Base-by-base conservation (phyloP, 2,113 vertebrate species). In the Camelus dromedarius region DNA sequence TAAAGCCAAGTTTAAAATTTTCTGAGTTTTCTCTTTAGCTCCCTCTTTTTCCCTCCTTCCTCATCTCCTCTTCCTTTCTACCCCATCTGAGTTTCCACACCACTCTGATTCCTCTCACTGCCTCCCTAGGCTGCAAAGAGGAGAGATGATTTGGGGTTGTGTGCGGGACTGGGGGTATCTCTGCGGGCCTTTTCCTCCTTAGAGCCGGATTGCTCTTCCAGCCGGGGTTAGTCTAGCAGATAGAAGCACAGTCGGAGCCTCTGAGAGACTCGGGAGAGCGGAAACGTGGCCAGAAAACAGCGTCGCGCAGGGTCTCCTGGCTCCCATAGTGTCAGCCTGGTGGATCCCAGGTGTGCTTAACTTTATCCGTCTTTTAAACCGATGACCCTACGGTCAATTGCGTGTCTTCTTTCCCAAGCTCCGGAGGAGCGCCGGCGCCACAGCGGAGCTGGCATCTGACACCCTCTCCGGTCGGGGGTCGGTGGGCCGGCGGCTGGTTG, bases 381-480 rank as follows among this genome's bases (percentile, higher is more conserved):
- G 10, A 0, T 4, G 3, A 60, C 50, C 46, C 12, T 9, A 19
- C 4, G 18, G 46, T 32, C 15, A 30, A 2, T 12, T 2, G 50
- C 1, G 5, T 58, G 54, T 14, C 26, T 88, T 20, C 66, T 92
- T 58, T 22, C 4, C 24, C 22, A 13, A 35, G n/a, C n/a, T 80
- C 13, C 1, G 1, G 54, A 82, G 70, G 28, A 85, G 30, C 26
- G 3, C 3, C 3, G 24, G 24, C 5, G 38, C 69, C 67, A 2
- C 26, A 0, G 24, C 2, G 9, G 1, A 46, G 22, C 22, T 48
- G 48, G 20, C 28, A 8, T 7, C 20, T 18, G 22, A n/a, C 56
- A 38, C 20, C 64, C 9, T 32, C 52, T 35, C 60, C 28, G 1
- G 4, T n/a, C 38, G 56, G 4, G 0, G 52, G 6, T 24, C 0